Base-by-base conservation (phyloP, 2,113 vertebrate genomes). In the Crotalus viridis region DNA sequence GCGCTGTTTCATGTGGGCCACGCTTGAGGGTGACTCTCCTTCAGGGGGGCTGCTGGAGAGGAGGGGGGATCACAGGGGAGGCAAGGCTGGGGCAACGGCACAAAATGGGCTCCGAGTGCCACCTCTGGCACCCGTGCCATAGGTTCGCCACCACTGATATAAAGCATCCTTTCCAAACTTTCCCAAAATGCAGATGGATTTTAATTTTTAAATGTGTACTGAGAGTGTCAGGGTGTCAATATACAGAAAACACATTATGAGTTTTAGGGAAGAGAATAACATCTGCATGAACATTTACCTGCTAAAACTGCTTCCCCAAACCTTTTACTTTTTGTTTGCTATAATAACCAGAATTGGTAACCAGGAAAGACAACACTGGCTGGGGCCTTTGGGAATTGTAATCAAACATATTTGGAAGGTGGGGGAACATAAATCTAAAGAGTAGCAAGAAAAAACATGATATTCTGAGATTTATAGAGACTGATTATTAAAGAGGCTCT, bases 401-500 rank as follows among this genome's bases (percentile, higher is more conserved):
- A 74, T 74, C 13, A 74, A 74, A 74, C n/a, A 33, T 33, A 74
- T 74, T 74, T 74, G 13, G n/a, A 74, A 74, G n/a, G 64, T 33
- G 5, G 15, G 64, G 13, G n/a, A 94, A 93, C 17, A 24, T 3
- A 26, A 19, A 4, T 0, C 0, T 61, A 1, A 54, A 61, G 2
- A 15, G 28, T 55, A 6, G 2, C 9, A 10, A 51, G 87, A 95
- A 95, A 52, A 54, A 94, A 90, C n/a, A 5, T 1, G 7, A 3
- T 54, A 15, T 26, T 21, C 91, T 8, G 85, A 28, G 0, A 56
- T 9, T 26, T 33, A 3, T 89, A 94, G 33, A 93, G 56, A 51
- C 91, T 55, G 93, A 94, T 55, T 24, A 89, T 57, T 96, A 69
- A 64, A 92, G 89, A 89, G 55, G n/a, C 15, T 39, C 17, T 81